Evolutionary conservation across 2,888 invertebrate species (phyloP).

Genomic region (Harpalus rubripes): DNA sequence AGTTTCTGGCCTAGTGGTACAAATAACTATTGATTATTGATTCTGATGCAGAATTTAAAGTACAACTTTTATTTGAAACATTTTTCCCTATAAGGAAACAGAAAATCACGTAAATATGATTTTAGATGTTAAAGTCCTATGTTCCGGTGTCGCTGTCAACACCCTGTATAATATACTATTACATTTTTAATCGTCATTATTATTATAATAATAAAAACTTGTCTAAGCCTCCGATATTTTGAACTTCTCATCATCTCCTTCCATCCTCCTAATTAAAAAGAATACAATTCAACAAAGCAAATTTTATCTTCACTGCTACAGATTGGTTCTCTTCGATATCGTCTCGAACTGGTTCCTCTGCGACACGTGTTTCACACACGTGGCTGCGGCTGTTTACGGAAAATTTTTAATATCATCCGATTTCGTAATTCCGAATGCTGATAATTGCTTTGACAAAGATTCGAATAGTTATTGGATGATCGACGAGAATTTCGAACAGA

Average conservation of each 20-base stretch:
- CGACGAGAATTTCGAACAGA: conserved; percentile 9
- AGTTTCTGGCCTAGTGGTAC: too few relatives aligned
- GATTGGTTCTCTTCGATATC: conserved; percentile 15
- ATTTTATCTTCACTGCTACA: conserved; percentile 35
- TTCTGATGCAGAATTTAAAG: too few relatives aligned
- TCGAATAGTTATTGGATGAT: conserved; percentile 39
- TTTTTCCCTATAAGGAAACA: too few relatives aligned
- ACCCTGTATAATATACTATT: too few relatives aligned
- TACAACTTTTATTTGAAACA: too few relatives aligned
- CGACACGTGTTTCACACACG: conserved; percentile 46
- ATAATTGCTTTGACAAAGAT: conserved; percentile 57
- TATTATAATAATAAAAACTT: too few relatives aligned
- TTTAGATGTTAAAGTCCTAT: too few relatives aligned
- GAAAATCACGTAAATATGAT: too few relatives aligned
- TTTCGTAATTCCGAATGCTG: conserved; percentile 28
- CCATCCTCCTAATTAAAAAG: conserved; percentile 57
- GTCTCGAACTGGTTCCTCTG: conserved; percentile 37
- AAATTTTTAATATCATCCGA: conserved; percentile 53
- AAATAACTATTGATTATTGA: too few relatives aligned
- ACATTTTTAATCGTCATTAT: too few relatives aligned
- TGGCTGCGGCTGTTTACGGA: conserved; percentile 35
- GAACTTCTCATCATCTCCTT: not conserved
- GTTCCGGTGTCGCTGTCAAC: too few relatives aligned
- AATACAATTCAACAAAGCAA: conserved; percentile 55
- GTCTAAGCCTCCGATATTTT: not conserved